Conservation (phyloP, 2,797 vertebrate species). For the Fundulus diaphanus region DNA sequence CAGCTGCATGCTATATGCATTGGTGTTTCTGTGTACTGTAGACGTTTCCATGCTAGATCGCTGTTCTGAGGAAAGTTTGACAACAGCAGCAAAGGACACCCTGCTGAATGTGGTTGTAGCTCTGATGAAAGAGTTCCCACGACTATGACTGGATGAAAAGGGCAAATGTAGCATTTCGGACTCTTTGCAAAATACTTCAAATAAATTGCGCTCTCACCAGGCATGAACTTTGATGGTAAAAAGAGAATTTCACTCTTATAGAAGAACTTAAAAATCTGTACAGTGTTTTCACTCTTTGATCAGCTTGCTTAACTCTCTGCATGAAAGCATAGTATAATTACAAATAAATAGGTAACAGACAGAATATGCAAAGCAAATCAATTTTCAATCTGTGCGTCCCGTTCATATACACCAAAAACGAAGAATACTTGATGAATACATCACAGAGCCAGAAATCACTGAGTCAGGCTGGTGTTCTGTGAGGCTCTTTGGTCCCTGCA, state of each 20-base stretch:
- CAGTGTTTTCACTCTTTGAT: conserved; percentile 44
- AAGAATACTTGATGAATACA: conserved; percentile 5
- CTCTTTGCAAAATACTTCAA: conserved; percentile 48
- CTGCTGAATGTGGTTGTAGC: conserved; percentile 54
- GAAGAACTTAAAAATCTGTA: conserved; percentile 50
- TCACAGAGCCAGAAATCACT: conserved; percentile 55
- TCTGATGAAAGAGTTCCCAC: conserved; percentile 30
- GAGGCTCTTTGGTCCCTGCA: conserved; percentile 74
- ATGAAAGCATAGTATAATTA: conserved; percentile 59
- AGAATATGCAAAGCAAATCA: conserved; percentile 74
- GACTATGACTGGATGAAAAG: conserved; percentile 47
- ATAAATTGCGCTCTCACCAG: conserved; percentile 35
- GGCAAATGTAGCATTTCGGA: conserved; percentile 50
- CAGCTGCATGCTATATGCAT: conserved; percentile 33
- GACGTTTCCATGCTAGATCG: conserved; percentile 45
- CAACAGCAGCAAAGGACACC: conserved; percentile 30
- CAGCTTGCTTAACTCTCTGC: conserved; percentile 46
- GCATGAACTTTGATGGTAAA: conserved; percentile 16
- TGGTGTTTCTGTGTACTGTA: conserved; percentile 25
- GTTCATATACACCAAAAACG: conserved; percentile 41
- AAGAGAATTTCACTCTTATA: conserved; percentile 31
- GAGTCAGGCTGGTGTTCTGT: conserved; percentile 62
- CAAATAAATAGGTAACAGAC: conserved; percentile 75
- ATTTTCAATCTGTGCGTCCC: conserved; percentile 44
- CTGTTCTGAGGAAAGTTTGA: conserved; percentile 38